phyloP scores from a whole-genome alignment of 2,113 vertebrate species.

The Cnemophilus loriae region DNA sequence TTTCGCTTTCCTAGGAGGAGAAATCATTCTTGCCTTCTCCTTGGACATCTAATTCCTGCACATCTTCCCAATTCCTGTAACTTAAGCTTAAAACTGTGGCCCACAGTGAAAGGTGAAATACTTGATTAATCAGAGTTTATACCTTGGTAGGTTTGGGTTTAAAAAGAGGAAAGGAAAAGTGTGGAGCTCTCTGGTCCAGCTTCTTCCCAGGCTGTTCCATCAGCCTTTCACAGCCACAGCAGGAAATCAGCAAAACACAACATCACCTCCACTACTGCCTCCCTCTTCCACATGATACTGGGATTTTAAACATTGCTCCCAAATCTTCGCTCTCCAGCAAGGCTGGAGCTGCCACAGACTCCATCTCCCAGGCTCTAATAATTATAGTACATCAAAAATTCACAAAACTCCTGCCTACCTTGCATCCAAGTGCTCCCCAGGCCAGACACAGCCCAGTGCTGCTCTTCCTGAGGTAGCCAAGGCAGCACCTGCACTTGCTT shows the following conservation, averaged over 20 bases:
- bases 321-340: neutral
- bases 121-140: neutral
- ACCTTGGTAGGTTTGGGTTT: neutral
- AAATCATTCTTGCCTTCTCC: neutral
- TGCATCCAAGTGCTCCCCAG: fast-evolving
- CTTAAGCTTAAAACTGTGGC: neutral
- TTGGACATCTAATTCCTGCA: neutral
- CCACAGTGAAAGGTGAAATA: neutral
- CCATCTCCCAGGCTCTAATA: neutral
- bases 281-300: fast-evolving
- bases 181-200: neutral
- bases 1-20: neutral
- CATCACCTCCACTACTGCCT: neutral
- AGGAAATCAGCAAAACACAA: neutral
- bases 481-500: fast-evolving
- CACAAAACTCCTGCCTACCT: neutral
- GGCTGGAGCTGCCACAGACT: neutral
- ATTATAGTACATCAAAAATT: fast-evolving
- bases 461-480: fast-evolving
- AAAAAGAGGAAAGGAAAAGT: neutral
- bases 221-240: neutral
- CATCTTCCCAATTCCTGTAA: neutral
- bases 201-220: neutral
- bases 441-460: fast-evolving
- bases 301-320: neutral